Evolutionary conservation across 2,888 invertebrate species (phyloP), one percentile per base, ranked within the genome.

Genomic region (Trachelus iudaicus): DNA sequence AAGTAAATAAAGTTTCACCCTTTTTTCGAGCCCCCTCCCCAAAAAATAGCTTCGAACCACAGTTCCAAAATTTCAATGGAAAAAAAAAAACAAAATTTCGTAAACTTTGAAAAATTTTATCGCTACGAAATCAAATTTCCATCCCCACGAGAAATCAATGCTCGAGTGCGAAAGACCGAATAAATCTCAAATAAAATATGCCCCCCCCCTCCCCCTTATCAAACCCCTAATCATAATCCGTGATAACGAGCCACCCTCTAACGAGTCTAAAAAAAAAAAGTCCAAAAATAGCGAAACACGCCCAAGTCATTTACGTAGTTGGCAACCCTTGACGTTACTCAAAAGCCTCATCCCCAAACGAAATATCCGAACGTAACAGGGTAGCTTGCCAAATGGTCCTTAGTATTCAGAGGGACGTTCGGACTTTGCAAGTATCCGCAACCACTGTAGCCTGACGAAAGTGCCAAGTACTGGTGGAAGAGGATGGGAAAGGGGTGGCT

Each of bases 321-420:
- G 40, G 40, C 40, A 56, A 23, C 40, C 40, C 15, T 56, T 6
- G 23, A 9, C 40, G 40, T 56, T 56, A 56, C 23, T 56, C 23
- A 23, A 56, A 23, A 56, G 23, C 23, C 40, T 56, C 40, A 31
- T 33, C 31, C 31, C 31, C 31, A 0, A 30, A 30, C 15, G 71
- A 71, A 12, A 71, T 71, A 71, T 71, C 71, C 31, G 11, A 77
- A 56, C 74, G 77, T 75, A 75, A 73, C 73, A 81, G 74, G 79
- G 76, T 73, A 83, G 85, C 81, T 87, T 88, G 89, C 90, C 89
- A 89, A 90, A 89, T 87, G 85, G 86, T 84, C 87, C 86, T 89
- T 89, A 89, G 89, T 88, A 90, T 89, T 88, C 89, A 86, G 85
- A 81, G 83, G 84, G 81, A 77, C 76, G 82, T 79, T 81, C 80